Conservation (phyloP, 2,888 invertebrate genomes). For the Myopa tessellatipennis region DNA sequence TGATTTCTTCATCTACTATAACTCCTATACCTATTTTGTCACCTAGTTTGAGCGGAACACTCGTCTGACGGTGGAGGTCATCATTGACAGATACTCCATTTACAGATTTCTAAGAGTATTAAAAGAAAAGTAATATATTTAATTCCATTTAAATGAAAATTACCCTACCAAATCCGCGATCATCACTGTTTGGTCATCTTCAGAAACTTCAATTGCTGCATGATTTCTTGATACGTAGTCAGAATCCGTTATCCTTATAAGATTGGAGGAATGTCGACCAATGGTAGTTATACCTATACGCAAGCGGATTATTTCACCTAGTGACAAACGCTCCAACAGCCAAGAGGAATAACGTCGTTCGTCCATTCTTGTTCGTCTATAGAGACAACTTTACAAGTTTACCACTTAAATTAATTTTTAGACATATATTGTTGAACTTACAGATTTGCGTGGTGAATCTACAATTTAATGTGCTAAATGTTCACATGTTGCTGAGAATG, state of each 20-base stretch:
- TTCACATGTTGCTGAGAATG: no score
- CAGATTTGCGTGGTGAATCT: no score
- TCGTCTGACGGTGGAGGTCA: conserved; percentile 33
- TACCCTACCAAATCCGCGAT: conserved; percentile 56
- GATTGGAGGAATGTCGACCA: conserved; percentile 55
- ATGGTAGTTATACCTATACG: conserved; percentile 54
- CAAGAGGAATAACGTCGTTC: conserved; percentile 48
- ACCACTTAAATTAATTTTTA: no score
- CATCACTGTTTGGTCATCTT: conserved; percentile 46
- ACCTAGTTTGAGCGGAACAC: conserved; percentile 37
- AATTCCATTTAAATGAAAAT: not conserved
- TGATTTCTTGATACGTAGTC: conserved; percentile 59
- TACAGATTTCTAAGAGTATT: conserved; percentile 52
- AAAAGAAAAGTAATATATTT: conserved; percentile 10
- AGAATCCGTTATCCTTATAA: conserved; percentile 48
- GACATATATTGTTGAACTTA: no score
- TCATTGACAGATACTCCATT: conserved; percentile 63
- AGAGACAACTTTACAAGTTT: no score
- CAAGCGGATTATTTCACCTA: conserved; percentile 49
- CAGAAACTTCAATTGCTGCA: conserved; percentile 53
- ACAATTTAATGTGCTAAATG: no score
- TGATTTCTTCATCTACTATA: conserved; percentile 29
- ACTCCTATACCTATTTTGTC: conserved; percentile 59
- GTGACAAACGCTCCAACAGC: conserved; percentile 50
- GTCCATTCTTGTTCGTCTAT: conserved; percentile 32